Base-by-base conservation (phyloP, 2,888 invertebrate genomes). In the Tineola bisselliella region DNA sequence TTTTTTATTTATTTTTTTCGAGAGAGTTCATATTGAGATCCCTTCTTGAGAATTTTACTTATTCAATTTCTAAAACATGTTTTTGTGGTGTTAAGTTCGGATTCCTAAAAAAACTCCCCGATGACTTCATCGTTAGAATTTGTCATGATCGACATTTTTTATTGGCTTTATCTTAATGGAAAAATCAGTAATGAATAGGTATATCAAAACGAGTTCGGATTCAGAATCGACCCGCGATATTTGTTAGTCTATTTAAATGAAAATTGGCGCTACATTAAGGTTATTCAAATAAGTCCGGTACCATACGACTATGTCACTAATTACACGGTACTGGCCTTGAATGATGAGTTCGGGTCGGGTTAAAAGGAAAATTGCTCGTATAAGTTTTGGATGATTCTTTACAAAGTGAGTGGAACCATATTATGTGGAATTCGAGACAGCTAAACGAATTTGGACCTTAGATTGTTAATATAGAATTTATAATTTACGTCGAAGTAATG, bases 311-410 rank as follows among this genome's bases (percentile, higher is more conserved):
- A 48, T 48, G 18, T 68, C 67, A 71, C 73, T 82, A 82, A 82
- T 80, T 81, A 78, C 74, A 74, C 76, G 25, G 76, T 77, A 38
- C 76, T 68, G 66, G 68, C 73, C 70, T 73, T 75, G 73, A 74
- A 72, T 71, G 69, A 70, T 69, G 71, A 64, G 64, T 68, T 63
- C 69, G 67, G 70, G 71, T 68, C 63, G 68, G 67, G 67, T 70
- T 70, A 70, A 74, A 77, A 78, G 75, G 79, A 75, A 70, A 75
- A 77, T 77, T 75, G 79, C 75, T 74, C 72, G 74, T 76, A 77
- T 76, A 78, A 77, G 76, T 80, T 82, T 38, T 71, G 71, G 74
- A 75, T 71, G 70, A 76, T 83, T 81, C 80, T 81, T 79, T 74
- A 70, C 71, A n/a, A 56, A 56, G 48, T 48, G 48, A 48, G 38